Conservation (phyloP, 2,113 vertebrate species). For the Cyanistes caeruleus region DNA sequence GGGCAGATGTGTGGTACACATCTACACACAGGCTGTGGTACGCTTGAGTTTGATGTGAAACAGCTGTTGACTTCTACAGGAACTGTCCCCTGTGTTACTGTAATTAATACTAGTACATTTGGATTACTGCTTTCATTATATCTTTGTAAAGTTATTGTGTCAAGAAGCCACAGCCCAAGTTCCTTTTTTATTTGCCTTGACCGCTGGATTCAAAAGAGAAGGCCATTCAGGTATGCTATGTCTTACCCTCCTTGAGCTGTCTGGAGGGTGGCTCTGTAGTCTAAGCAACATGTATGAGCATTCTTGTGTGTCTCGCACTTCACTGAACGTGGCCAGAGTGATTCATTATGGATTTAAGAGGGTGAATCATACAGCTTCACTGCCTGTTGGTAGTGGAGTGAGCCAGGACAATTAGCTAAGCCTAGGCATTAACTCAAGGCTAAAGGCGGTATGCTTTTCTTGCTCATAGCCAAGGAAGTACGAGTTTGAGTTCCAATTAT, state of each 20-base stretch:
- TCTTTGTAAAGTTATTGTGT: neutral
- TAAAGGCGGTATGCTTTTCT: neutral
- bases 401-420: neutral
- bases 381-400: neutral
- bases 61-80: neutral
- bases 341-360: neutral
- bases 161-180: neutral
- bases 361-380: neutral
- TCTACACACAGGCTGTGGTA: neutral
- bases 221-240: neutral
- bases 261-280: neutral
- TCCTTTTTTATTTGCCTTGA: neutral
- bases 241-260: neutral
- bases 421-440: neutral
- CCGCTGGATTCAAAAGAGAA: neutral
- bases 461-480: neutral
- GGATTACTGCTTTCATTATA: neutral
- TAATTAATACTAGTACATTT: neutral
- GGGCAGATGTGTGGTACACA: neutral
- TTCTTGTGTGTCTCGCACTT: neutral
- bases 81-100: neutral
- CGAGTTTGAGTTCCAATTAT: conserved; percentile 22
- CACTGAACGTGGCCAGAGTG: neutral
- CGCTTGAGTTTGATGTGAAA: neutral
- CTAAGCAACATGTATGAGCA: neutral